A percentile compares a stretch with the other conserved stretches of the same genome.
phyloP scores from a whole-genome alignment of 2,113 vertebrate species.

The Cnemophilus loriae region DNA sequence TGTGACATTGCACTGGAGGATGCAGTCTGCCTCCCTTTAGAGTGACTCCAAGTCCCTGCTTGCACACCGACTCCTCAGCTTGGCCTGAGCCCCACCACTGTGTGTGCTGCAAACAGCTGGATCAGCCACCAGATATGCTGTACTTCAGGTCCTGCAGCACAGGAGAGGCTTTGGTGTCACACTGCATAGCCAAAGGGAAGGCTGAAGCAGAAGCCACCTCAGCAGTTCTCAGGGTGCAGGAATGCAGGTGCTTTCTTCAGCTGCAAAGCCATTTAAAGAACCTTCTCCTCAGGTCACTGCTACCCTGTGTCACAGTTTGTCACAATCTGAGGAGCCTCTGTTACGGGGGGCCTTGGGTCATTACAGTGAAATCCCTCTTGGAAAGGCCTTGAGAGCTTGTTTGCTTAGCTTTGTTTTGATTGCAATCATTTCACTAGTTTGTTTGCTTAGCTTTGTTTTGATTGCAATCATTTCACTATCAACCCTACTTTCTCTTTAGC shows the following conservation, averaged over 20 bases:
- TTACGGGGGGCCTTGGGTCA: not conserved
- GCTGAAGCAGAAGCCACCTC: not conserved
- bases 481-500: not conserved
- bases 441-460: not conserved
- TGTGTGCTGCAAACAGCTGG: not conserved
- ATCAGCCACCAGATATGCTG: not conserved
- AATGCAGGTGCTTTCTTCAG: not conserved
- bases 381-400: not conserved
- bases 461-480: not conserved
- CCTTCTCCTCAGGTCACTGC: not conserved
- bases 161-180: not conserved
- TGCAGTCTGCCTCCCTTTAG: not conserved
- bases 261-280: not conserved
- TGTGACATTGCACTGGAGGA: not conserved
- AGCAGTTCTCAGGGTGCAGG: not conserved
- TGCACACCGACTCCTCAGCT: not conserved
- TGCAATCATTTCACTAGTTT: not conserved
- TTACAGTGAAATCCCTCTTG: not conserved
- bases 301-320: not conserved
- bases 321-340: not conserved
- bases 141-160: not conserved
- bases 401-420: not conserved
- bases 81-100: accelerated
- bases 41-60: not conserved
- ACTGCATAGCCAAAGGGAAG: accelerated